These are phyloP conservation scores for Ictalurus punctatus DNA, from an alignment of 2,113 vertebrate genomes.

Conservation along the genomic window DNA sequence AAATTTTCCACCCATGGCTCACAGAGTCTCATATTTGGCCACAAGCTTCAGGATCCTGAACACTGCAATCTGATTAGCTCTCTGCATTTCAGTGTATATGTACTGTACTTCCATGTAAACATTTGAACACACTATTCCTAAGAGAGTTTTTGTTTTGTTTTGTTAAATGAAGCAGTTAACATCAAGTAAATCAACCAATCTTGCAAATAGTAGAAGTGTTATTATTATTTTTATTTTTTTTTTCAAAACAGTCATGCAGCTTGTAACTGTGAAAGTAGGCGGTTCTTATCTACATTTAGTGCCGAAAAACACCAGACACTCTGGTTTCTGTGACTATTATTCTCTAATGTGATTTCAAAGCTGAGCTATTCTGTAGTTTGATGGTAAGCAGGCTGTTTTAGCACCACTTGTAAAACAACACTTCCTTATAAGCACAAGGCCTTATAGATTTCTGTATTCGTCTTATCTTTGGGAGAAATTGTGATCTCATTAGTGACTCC, in stretches of 20 bases:
- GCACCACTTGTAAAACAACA: slow-evolving; percentile 31
- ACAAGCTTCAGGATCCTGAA: background rate
- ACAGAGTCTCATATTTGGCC: slow-evolving; percentile 6
- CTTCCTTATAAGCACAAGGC: slow-evolving; percentile 47
- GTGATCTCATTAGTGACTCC: slow-evolving; percentile 27
- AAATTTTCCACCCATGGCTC: background rate
- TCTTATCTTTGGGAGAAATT: slow-evolving; percentile 9
- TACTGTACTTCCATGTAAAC: background rate
- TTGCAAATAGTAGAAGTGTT: background rate
- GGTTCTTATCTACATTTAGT: slow-evolving; percentile 1
- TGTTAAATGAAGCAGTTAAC: background rate
- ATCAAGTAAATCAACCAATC: background rate
- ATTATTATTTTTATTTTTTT: no score
- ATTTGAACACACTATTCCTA: background rate
- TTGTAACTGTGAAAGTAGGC: slow-evolving; percentile 1
- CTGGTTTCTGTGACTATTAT: background rate
- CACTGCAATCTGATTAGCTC: background rate
- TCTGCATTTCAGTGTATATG: background rate
- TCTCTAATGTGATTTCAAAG: slow-evolving; percentile 42
- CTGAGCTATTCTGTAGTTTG: slow-evolving; percentile 29
- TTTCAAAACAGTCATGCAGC: background rate
- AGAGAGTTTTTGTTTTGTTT: background rate
- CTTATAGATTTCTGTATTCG: slow-evolving; percentile 41
- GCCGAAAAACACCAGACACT: slow-evolving; percentile 12
- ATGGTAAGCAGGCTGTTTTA: slow-evolving; percentile 46